Base-by-base conservation (phyloP, 2,113 vertebrate genomes). In the Macquaria australasica region DNA sequence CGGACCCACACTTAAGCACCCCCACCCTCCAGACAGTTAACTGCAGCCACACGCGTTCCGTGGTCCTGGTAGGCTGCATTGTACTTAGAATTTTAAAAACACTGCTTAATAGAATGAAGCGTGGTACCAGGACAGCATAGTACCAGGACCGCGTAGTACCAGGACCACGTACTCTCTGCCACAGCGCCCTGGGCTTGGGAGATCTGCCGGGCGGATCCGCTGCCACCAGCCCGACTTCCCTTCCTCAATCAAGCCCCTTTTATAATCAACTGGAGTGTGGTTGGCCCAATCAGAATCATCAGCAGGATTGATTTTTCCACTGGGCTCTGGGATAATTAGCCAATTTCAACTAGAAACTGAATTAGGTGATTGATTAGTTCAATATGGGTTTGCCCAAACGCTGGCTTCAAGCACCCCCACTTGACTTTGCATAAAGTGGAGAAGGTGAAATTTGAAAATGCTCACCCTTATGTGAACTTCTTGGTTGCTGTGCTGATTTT, bases 271-370 rank as follows among this genome's bases (percentile, higher is more conserved):
- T 86, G 60, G 66, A 93, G 92, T 86, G 90, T 43, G 28, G 76
- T 79, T 74, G 75, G 84, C 23, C 93, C 92, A 95, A 95, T 96
- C 93, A 94, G 82, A 92, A 79, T 77, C 87, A 87, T 93, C 91
- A 89, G 85, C 66, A 39, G 7, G 70, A 81, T 87, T 83, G 83
- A 91, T 85, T 90, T 92, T 88, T 84, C 77, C 51, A 74, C 73
- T 56, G 73, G 67, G 75, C 82, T 87, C 37, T 9, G 12, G 67
- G 77, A 91, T 94, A 94, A 95, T 96, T 94, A 92, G 85, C 77
- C 88, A 92, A 88, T 94, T 92, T 92, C 77, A 72, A 79, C 59
- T 23, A 84, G 83, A 86, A 91, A 68, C 77, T 60, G 64, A 81
- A 94, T 90, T 81, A 86, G 76, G 69, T 77, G 70, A 90, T 89